phyloP scores from a whole-genome alignment of 92 coral and sea anemone genomes.

The Heliopora coerulea region DNA sequence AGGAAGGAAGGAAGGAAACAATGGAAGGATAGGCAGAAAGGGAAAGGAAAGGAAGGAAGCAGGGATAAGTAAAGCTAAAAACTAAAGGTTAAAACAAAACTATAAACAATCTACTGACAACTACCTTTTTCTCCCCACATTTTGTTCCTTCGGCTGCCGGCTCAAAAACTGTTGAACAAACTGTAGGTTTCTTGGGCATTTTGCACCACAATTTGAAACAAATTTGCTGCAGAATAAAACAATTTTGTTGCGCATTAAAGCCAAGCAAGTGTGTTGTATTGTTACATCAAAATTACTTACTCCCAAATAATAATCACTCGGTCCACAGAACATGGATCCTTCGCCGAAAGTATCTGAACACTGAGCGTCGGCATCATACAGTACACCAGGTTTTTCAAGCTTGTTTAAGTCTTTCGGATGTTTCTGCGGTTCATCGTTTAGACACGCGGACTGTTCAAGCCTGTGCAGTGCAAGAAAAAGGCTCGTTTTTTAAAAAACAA shows the following conservation, averaged over 20 bases:
- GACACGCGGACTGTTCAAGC: slow-evolving; percentile 51
- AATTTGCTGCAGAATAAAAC: slow-evolving; percentile 39
- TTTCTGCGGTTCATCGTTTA: slow-evolving; percentile 55
- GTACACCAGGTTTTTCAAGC: slow-evolving; percentile 55
- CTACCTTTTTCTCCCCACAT: slow-evolving; percentile 57
- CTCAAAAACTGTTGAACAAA: slow-evolving; percentile 58
- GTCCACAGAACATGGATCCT: slow-evolving; percentile 30
- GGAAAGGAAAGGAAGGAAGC: no score
- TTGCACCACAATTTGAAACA: slow-evolving; percentile 67
- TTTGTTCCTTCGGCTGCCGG: slow-evolving; percentile 70
- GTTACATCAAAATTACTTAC: slow-evolving; percentile 23
- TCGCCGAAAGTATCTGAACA: slow-evolving; percentile 45
- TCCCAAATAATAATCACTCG: slow-evolving; percentile 15
- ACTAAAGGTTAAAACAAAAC: neutral
- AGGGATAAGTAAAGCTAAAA: no score
- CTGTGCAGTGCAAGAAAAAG: slow-evolving; percentile 25
- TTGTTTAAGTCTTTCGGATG: slow-evolving; percentile 42
- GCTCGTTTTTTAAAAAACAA: neutral
- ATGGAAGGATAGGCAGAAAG: no score
- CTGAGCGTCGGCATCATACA: slow-evolving; percentile 54
- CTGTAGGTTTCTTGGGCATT: slow-evolving; percentile 49
- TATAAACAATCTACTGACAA: neutral
- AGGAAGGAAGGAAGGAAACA: no score
- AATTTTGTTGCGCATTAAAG: neutral
- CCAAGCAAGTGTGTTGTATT: neutral